Evolutionary conservation across 2,888 invertebrate genomes (phyloP).

Genomic region (Pyrrhia umbra): DNA sequence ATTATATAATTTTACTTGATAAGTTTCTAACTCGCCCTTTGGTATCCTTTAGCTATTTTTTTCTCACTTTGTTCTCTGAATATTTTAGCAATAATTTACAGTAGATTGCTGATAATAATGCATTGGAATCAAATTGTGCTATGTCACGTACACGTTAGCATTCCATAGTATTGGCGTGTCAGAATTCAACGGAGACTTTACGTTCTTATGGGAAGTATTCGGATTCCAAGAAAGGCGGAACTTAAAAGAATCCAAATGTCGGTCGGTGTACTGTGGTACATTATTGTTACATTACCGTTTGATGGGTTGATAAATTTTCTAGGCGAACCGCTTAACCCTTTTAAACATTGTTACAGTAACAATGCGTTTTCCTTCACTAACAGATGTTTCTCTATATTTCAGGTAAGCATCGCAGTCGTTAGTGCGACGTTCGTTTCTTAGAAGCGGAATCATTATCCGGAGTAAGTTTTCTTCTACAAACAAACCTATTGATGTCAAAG

Average conservation of each 20-base stretch:
- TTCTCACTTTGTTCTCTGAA: neutral
- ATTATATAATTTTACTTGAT: neutral
- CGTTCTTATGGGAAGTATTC: slow-evolving; percentile 25
- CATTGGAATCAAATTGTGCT: slow-evolving; percentile 12
- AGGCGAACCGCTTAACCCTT: slow-evolving; percentile 6
- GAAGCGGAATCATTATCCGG: slow-evolving; percentile 63
- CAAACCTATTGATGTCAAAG: slow-evolving; percentile 68
- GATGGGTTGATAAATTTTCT: neutral
- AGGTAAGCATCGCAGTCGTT: slow-evolving; percentile 75
- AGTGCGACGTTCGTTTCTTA: slow-evolving; percentile 60
- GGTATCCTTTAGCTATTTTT: neutral
- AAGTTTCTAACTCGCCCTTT: neutral
- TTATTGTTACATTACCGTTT: neutral
- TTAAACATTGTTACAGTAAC: slow-evolving; percentile 15
- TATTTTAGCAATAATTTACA: slow-evolving; percentile 11
- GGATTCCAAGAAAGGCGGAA: slow-evolving; percentile 17
- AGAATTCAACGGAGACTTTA: slow-evolving; percentile 19
- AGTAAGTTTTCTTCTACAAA: slow-evolving; percentile 68
- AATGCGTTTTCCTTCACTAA: slow-evolving; percentile 33
- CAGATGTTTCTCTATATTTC: slow-evolving; percentile 62
- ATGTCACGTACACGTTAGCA: slow-evolving; percentile 16
- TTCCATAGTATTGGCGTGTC: slow-evolving; percentile 13
- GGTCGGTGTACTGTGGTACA: neutral
- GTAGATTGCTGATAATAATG: neutral
- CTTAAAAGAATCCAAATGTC: slow-evolving; percentile 10